These are phyloP conservation scores for Toxotes chatareus DNA, from an alignment of 2,113 vertebrate species.

Conservation along the genomic window DNA sequence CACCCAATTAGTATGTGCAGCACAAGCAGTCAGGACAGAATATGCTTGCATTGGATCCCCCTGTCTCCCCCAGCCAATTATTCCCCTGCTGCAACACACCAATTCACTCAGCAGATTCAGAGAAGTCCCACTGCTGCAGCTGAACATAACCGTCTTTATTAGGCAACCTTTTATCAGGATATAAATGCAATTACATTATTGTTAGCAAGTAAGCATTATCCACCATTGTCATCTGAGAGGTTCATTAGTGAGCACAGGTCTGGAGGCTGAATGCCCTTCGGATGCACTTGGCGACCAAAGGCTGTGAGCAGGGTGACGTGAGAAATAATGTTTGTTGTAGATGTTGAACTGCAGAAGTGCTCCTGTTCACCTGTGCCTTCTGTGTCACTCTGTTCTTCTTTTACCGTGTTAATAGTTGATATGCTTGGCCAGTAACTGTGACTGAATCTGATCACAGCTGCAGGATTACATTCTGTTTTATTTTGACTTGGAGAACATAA, in stretches of 20 bases:
- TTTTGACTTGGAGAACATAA: neutral
- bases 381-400: neutral
- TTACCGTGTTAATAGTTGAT: neutral
- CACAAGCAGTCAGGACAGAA: slow-evolving; percentile 62
- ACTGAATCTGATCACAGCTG: neutral
- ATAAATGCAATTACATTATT: slow-evolving; percentile 60
- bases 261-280: neutral
- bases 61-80: slow-evolving; percentile 74
- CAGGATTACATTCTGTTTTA: neutral
- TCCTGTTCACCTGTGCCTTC: neutral
- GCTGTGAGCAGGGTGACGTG: neutral
- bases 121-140: slow-evolving; percentile 19
- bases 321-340: neutral
- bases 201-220: slow-evolving; percentile 25
- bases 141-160: slow-evolving; percentile 54
- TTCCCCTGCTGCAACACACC: slow-evolving; percentile 54
- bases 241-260: slow-evolving; percentile 43
- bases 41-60: slow-evolving; percentile 59
- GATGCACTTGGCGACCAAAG: neutral
- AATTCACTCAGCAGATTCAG: slow-evolving; percentile 52
- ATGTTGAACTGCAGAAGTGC: neutral
- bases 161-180: slow-evolving; percentile 53
- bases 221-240: slow-evolving; percentile 20
- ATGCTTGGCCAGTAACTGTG: neutral
- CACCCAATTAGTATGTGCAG: slow-evolving; percentile 78